A percentile compares a stretch with the other conserved stretches of the same genome.
These are phyloP conservation scores for Sitophilus oryzae DNA, from an alignment of 1,140 invertebrate species.

Conservation along the genomic window DNA sequence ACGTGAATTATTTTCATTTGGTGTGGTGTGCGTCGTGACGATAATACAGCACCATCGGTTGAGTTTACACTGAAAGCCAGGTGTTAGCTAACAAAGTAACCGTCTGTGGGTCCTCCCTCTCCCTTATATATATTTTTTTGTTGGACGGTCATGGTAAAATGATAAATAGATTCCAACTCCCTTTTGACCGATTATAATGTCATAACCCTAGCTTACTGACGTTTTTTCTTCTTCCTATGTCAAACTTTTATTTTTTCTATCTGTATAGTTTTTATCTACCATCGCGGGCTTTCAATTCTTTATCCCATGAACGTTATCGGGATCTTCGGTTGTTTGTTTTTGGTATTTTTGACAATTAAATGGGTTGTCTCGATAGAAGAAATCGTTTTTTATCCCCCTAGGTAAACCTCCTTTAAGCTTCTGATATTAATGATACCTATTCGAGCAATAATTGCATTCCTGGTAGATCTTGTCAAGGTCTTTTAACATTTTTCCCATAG, in stretches of 20 bases:
- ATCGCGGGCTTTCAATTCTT: constrained; percentile 6
- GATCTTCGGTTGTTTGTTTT: constrained; percentile 19
- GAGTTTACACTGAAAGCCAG: constrained; percentile 29
- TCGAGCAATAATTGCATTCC: background rate
- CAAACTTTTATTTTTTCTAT: constrained; percentile 14
- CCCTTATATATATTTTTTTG: constrained; percentile 23
- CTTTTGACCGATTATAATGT: constrained; percentile 36
- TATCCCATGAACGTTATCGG: constrained; percentile 3
- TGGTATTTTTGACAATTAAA: constrained; percentile 20
- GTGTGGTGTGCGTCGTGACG: no score
- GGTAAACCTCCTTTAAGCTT: no score
- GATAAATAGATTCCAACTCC: constrained; percentile 36
- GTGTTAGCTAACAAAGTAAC: constrained; percentile 35
- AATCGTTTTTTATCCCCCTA: no score
- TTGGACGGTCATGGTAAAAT: constrained; percentile 35
- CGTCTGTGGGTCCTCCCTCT: constrained; percentile 26
- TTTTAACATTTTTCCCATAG: background rate
- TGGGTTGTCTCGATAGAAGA: no score
- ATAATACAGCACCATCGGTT: constrained; percentile 25
- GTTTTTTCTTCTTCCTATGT: constrained; percentile 18
- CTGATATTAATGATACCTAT: background rate
- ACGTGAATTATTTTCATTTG: no score
- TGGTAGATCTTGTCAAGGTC: background rate
- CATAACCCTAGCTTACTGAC: constrained; percentile 27
- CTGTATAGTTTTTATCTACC: no score